Conservation (phyloP, 1,140 invertebrate species). For the Papilio aristodemus region DNA sequence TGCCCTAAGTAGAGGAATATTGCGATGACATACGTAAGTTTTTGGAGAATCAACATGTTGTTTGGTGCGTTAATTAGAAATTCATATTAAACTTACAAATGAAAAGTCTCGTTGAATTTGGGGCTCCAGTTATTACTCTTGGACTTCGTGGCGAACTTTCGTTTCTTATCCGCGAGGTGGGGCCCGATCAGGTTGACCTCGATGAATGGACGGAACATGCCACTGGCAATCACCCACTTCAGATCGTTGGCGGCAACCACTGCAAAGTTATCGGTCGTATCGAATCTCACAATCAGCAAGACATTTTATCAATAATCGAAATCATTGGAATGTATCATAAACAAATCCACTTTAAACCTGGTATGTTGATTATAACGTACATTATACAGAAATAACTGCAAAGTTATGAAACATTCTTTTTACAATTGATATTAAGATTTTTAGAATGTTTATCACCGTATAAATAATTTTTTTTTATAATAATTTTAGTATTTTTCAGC, state of each 20-base stretch:
- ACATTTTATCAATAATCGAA: background rate
- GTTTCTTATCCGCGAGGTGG: conserved; percentile 97
- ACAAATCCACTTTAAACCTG: background rate
- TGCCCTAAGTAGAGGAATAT: too few species aligned
- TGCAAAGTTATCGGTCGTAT: conserved; percentile 73
- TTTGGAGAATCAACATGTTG: background rate
- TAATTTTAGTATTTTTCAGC: too few species aligned
- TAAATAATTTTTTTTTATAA: too few species aligned
- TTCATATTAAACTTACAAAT: conserved; percentile 90
- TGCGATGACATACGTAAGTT: too few species aligned
- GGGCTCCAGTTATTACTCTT: conserved; percentile 99
- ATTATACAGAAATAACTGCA: background rate
- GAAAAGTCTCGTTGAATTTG: conserved; percentile 99
- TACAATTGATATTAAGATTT: conserved; percentile 21
- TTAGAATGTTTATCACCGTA: too few species aligned
- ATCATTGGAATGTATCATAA: background rate
- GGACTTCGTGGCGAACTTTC: conserved; percentile 98
- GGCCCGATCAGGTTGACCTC: conserved; percentile 99
- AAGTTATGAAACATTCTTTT: background rate
- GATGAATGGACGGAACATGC: conserved; percentile 99
- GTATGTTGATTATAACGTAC: background rate
- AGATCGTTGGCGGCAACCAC: conserved; percentile 99
- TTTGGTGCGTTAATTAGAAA: background rate
- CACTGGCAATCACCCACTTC: conserved; percentile 96
- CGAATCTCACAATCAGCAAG: background rate